phyloP scores from a whole-genome alignment of 2,888 invertebrate genomes.

The Malachius bipustulatus region DNA sequence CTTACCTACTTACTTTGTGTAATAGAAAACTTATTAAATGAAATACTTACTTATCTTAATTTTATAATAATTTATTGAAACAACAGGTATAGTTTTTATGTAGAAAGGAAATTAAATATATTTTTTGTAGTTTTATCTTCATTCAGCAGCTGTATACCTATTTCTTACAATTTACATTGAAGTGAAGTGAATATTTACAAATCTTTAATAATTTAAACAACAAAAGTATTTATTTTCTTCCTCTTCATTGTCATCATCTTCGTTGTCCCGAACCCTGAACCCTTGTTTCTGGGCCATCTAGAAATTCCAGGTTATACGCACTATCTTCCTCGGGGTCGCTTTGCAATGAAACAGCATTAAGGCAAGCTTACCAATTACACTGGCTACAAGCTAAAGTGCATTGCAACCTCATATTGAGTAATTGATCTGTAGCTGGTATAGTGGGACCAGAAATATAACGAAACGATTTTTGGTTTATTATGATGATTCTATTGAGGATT shows the following conservation, averaged over 20 bases:
- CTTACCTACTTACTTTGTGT: neutral
- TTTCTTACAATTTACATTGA: conserved; percentile 4
- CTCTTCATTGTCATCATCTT: conserved; percentile 7
- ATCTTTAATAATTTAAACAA: conserved; percentile 7
- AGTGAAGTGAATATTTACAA: neutral
- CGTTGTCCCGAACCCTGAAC: conserved; percentile 10
- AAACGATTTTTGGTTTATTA: too few species aligned
- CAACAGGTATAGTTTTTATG: neutral
- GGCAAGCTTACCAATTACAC: conserved; percentile 12
- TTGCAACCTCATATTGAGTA: conserved; percentile 22
- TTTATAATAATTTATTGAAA: conserved; percentile 4
- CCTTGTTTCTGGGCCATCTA: conserved; percentile 12
- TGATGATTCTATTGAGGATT: too few species aligned
- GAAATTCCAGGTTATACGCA: conserved; percentile 12
- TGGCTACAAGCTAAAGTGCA: conserved; percentile 17
- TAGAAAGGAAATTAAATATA: conserved; percentile 3
- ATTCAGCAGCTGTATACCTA: conserved; percentile 6
- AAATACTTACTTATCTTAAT: conserved; percentile 3
- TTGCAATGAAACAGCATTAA: conserved; percentile 10
- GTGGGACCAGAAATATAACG: too few species aligned
- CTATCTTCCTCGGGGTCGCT: conserved; percentile 11
- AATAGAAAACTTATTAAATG: conserved; percentile 22
- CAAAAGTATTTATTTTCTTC: conserved; percentile 10
- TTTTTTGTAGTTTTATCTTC: conserved; percentile 5
- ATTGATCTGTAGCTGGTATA: conserved; percentile 24